Percentiles rank a stretch among this genome's conserved stretches.
These are phyloP conservation scores for Hyla sarda DNA, from an alignment of 2,113 vertebrate genomes.

Conservation along the genomic window DNA sequence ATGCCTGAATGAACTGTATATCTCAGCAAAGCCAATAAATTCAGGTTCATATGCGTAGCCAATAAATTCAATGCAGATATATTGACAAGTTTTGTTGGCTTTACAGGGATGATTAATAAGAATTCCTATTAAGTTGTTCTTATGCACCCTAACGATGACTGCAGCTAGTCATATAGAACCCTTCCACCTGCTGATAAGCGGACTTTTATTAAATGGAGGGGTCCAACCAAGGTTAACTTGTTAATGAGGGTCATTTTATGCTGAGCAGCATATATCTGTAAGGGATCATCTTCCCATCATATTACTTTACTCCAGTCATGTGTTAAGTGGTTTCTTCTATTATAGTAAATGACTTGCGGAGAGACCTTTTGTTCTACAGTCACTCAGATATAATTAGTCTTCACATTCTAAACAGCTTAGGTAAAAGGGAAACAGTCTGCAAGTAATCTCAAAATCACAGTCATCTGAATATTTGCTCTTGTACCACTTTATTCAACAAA, in stretches of 20 bases:
- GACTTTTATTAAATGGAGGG: not conserved
- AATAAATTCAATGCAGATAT: not conserved
- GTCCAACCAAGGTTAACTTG: conserved; percentile 25
- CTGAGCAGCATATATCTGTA: not conserved
- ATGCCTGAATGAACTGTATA: not conserved
- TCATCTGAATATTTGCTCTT: conserved; percentile 4
- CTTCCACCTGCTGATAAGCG: not conserved
- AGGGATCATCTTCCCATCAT: not conserved
- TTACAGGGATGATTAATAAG: conserved; percentile 26
- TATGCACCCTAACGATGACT: not conserved
- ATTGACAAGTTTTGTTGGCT: conserved; percentile 39
- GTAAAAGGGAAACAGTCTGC: not conserved
- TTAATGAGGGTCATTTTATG: conserved; percentile 11
- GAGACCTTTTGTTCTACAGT: conserved; percentile 20
- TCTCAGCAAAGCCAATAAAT: not conserved
- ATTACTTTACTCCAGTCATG: conserved; percentile 2
- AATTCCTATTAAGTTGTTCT: not conserved
- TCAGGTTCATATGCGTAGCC: not conserved
- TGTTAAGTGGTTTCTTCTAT: conserved; percentile 23
- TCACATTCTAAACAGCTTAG: not conserved
- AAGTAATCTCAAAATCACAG: conserved; percentile 15
- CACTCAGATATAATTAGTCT: conserved; percentile 39
- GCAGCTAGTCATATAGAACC: not conserved
- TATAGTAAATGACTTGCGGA: conserved; percentile 3
- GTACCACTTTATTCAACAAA: conserved; percentile 11